A percentile compares a stretch with the other conserved stretches of the same genome.
Evolutionary conservation across 64 coral and sea anemone genomes (phyloP).

Genomic region (Montipora foliosa): DNA sequence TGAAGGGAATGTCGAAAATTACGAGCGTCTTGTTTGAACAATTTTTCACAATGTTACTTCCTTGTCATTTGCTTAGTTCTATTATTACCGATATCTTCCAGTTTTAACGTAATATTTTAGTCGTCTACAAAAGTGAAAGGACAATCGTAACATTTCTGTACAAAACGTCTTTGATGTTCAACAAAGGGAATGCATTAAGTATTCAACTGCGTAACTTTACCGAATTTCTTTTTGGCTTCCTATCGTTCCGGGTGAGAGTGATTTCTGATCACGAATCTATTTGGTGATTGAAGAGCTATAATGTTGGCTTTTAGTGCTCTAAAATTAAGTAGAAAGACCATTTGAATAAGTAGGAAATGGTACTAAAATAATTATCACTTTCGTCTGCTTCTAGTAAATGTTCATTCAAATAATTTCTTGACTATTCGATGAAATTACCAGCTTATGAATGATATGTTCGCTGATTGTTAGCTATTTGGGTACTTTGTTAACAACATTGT

Average conservation of each 20-base stretch:
- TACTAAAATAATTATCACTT: no score
- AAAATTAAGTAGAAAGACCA: no score
- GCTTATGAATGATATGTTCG: no score
- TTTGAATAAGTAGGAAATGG: no score
- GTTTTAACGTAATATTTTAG: not conserved
- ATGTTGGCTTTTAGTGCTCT: no score
- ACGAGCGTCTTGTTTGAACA: not conserved
- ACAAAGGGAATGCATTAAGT: not conserved
- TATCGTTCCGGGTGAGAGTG: not conserved
- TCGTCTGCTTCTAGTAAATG: no score
- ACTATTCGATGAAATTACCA: no score
- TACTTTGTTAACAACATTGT: no score
- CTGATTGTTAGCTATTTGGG: no score
- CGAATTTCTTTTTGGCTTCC: not conserved
- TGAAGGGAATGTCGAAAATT: not conserved
- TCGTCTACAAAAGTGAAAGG: not conserved
- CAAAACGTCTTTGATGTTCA: not conserved
- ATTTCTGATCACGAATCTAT: not conserved
- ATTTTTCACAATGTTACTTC: slow-evolving; percentile 7
- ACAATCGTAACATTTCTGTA: not conserved
- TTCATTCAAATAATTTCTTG: no score
- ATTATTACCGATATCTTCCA: not conserved
- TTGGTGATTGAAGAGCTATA: no score
- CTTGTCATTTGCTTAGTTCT: not conserved
- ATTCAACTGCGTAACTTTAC: not conserved